Evolutionary conservation across 2,113 vertebrate genomes (phyloP).

Genomic region (Cebidichthys violaceus): DNA sequence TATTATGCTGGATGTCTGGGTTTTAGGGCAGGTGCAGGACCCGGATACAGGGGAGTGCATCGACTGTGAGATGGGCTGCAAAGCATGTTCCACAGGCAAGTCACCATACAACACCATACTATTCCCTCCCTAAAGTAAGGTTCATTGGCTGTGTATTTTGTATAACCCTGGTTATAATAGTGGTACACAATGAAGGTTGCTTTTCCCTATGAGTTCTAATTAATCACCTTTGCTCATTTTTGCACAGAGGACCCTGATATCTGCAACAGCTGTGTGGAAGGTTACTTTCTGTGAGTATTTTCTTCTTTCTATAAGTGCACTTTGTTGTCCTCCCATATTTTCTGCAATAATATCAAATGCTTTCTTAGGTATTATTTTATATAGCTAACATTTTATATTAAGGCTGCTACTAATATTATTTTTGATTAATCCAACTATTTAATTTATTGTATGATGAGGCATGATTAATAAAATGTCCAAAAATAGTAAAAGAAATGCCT

Average conservation of each 20-base stretch:
- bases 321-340: neutral
- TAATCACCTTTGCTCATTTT: constrained; percentile 60
- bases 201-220: constrained; percentile 49
- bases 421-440: neutral
- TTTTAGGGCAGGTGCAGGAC: constrained; percentile 84
- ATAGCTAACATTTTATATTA: neutral
- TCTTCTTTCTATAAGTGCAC: neutral
- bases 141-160: neutral
- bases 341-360: neutral
- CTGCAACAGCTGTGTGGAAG: constrained; percentile 81
- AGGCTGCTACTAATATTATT: neutral
- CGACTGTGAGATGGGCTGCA: constrained; percentile 83
- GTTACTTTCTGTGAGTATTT: constrained; percentile 83
- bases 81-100: constrained; percentile 83
- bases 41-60: constrained; percentile 86
- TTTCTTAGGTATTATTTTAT: neutral
- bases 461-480: neutral
- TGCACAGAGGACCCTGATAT: constrained; percentile 80
- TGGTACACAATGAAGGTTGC: constrained; percentile 6
- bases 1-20: constrained; percentile 18
- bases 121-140: neutral
- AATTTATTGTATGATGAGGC: neutral
- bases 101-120: constrained; percentile 13
- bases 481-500: neutral
- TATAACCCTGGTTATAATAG: constrained; percentile 5